Evolutionary conservation across 2,797 vertebrate genomes (phyloP).

Genomic region (Megaceryle alcyon): DNA sequence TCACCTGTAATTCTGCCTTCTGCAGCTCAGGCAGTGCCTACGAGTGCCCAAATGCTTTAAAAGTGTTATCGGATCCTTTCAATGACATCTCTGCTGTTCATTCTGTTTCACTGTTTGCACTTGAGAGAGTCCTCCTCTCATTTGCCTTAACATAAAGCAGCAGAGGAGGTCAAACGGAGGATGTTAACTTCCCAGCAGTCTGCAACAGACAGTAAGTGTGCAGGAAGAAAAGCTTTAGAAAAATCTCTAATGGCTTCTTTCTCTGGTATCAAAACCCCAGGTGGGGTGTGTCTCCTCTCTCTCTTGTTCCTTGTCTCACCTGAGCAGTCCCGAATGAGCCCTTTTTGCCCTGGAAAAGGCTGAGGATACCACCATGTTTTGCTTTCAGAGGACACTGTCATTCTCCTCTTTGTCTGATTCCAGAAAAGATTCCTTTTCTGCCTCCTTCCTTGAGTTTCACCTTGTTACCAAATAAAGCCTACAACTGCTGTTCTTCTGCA

Average conservation of each 20-base stretch:
- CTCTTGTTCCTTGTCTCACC: neutral
- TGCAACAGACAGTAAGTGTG: neutral
- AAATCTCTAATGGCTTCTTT: neutral
- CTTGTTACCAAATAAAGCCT: neutral
- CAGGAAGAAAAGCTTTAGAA: neutral
- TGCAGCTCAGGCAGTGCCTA: neutral
- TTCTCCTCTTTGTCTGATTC: neutral
- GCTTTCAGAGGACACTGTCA: neutral
- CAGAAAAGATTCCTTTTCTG: too few relatives aligned
- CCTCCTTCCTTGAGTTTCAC: neutral
- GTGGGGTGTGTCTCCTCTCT: rapidly evolving
- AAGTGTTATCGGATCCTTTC: neutral
- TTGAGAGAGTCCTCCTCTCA: neutral
- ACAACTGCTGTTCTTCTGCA: neutral
- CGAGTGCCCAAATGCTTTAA: neutral
- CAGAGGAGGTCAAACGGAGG: neutral
- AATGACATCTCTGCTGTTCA: neutral
- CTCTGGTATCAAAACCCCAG: neutral
- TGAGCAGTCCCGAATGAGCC: neutral
- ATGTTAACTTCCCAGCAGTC: neutral
- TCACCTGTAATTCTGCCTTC: neutral
- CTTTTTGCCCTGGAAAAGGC: neutral
- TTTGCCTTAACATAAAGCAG: neutral
- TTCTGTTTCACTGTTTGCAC: neutral
- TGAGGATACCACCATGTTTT: neutral